phyloP scores from a whole-genome alignment of 2,797 vertebrate species.

The Clarias platycephalus region DNA sequence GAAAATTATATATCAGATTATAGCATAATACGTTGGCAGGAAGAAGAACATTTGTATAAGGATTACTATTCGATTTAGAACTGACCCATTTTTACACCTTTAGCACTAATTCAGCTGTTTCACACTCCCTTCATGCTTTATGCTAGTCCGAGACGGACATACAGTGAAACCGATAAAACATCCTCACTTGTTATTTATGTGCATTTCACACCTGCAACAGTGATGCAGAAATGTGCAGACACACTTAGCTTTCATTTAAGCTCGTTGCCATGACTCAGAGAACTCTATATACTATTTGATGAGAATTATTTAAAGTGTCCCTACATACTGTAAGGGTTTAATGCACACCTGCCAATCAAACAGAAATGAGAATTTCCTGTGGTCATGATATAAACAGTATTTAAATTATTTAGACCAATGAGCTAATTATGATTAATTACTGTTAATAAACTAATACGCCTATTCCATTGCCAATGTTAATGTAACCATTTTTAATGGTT shows the following conservation, averaged over 20 bases:
- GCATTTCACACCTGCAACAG: neutral
- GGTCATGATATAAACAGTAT: neutral
- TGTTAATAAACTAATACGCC: neutral
- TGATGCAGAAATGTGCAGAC: neutral
- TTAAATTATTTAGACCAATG: neutral
- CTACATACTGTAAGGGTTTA: neutral
- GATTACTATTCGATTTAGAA: neutral
- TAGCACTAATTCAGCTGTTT: neutral
- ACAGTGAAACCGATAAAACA: neutral
- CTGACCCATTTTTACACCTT: neutral
- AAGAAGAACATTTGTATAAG: neutral
- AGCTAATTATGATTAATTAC: neutral
- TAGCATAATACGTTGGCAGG: neutral
- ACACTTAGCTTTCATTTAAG: too few relatives aligned
- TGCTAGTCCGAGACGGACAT: too few relatives aligned
- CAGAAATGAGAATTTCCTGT: neutral
- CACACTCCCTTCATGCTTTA: neutral
- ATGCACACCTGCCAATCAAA: neutral
- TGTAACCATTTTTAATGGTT: too few relatives aligned
- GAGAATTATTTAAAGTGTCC: neutral
- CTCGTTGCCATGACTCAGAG: neutral
- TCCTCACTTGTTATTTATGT: neutral
- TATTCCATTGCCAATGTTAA: neutral
- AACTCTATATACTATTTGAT: neutral
- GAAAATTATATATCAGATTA: neutral